Evolutionary conservation across 2,888 invertebrate species (phyloP), one percentile per base, ranked within the genome.

Genomic region (Ornithoptera alexandrae): DNA sequence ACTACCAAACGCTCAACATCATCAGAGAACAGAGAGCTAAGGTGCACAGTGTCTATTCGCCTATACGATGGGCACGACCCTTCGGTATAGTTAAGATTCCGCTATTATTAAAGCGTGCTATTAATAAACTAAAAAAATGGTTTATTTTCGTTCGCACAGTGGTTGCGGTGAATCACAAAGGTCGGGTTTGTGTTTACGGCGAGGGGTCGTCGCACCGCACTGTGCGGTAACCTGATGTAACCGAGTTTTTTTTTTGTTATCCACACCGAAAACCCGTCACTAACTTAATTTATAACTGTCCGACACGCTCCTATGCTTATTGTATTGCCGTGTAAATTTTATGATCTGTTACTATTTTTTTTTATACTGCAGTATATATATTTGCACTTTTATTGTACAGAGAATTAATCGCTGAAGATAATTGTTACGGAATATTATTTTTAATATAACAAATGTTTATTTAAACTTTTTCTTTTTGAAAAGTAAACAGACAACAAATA

Each of bases 251-350:
- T 70, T 64, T 64, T 62, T 70, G 58, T 39, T n/a, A 42, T 68
- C 60, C 66, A 58, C 30, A 58, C 70, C 63, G 67, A 67, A 70
- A 70, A 67, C 63, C 67, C 67, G 70, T 61, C 64, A 65, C 60
- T 70, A 67, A 64, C 64, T 63, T 64, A 70, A 70, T 70, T 67
- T 70, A 67, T 67, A 70, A 67, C 70, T 67, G 70, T 63, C 60
- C 61, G 67, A n/a, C 53, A 67, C 70, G 70, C 67, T 70, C 67
- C 70, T 70, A 67, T 60, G 67, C 67, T 59, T 67, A 64, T 64
- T 70, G 67, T 70, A 18, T 70, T 53, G 59, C 64, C 12, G 64
- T 67, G 66, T 66, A 66, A 66, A 70, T 57, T 69, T 69, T 57
- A 66, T 30, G 57, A 65, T 56, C 39, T 57, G n/a, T 62, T 30